A percentile compares a stretch with the other conserved stretches of the same genome.
Conservation (phyloP, 2,113 vertebrate species). For the Eulemur macaco region DNA sequence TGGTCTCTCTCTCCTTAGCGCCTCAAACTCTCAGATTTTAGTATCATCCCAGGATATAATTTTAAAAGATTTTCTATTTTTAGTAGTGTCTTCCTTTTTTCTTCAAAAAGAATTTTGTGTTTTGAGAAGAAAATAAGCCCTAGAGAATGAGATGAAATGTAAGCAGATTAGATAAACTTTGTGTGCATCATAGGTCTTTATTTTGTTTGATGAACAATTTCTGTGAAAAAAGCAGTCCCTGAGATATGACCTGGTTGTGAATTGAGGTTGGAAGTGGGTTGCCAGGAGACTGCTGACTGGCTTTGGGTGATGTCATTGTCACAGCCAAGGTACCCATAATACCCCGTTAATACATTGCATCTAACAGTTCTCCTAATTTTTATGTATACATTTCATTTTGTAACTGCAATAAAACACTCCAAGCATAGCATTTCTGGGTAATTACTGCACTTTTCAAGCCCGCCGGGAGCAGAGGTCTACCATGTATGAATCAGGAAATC, state of each 20-base stretch:
- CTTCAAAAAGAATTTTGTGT: conserved; percentile 21
- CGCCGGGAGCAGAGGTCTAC: conserved; percentile 24
- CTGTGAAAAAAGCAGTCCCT: not conserved
- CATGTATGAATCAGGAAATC: conserved; percentile 23
- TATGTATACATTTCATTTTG: conserved; percentile 68
- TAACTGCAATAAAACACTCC: conserved; percentile 65
- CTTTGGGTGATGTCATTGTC: conserved; percentile 52
- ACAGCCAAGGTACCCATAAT: conserved; percentile 3
- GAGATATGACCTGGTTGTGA: conserved; percentile 55
- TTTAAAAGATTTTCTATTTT: conserved; percentile 27
- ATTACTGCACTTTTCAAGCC: conserved; percentile 32
- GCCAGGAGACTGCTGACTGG: conserved; percentile 39
- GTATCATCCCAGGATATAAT: not conserved
- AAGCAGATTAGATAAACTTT: not conserved
- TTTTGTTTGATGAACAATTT: conserved; percentile 51
- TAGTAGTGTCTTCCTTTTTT: not conserved
- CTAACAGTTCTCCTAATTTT: conserved; percentile 68
- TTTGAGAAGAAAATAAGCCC: not conserved
- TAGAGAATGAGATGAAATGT: not conserved
- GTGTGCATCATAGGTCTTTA: not conserved
- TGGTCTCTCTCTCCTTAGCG: not conserved
- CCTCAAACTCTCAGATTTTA: not conserved
- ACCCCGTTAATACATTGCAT: conserved; percentile 30
- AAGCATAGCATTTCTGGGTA: conserved; percentile 48
- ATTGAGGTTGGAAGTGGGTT: conserved; percentile 22